A percentile compares a stretch with the other conserved stretches of the same genome.
Evolutionary conservation across 2,888 invertebrate species (phyloP).

Genomic region (Eupithecia vulgata): DNA sequence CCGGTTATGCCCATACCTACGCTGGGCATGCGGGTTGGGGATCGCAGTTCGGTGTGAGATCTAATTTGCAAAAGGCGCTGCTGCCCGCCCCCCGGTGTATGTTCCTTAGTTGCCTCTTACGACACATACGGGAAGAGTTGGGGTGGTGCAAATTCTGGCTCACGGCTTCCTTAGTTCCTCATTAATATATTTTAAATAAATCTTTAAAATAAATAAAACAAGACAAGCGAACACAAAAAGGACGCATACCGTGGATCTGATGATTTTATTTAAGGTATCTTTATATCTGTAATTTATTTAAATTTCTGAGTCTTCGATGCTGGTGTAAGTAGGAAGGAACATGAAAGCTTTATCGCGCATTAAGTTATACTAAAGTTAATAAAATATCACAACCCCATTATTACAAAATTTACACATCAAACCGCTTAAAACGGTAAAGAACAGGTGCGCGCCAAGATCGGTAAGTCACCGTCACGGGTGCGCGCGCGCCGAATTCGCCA

Average conservation of each 20-base stretch:
- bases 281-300: neutral
- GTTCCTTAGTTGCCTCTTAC: too few relatives aligned
- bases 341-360: neutral
- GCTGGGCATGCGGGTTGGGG: too few relatives aligned
- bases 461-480: constrained; percentile 81
- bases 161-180: too few relatives aligned
- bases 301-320: neutral
- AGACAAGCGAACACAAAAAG: neutral
- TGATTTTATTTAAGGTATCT: neutral
- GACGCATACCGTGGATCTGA: neutral
- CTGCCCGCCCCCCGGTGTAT: too few relatives aligned
- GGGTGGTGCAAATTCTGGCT: too few relatives aligned
- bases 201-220: neutral
- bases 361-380: neutral
- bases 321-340: neutral
- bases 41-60: too few relatives aligned
- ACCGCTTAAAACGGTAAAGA: constrained; percentile 35
- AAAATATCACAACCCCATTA: neutral
- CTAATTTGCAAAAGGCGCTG: too few relatives aligned
- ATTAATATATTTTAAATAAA: neutral
- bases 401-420: neutral
- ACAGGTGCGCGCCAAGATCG: constrained; percentile 77
- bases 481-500: constrained; percentile 67
- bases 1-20: too few relatives aligned
- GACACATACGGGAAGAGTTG: too few relatives aligned